Conservation (phyloP, 1,140 invertebrate genomes). For the Drosophila navojoa region DNA sequence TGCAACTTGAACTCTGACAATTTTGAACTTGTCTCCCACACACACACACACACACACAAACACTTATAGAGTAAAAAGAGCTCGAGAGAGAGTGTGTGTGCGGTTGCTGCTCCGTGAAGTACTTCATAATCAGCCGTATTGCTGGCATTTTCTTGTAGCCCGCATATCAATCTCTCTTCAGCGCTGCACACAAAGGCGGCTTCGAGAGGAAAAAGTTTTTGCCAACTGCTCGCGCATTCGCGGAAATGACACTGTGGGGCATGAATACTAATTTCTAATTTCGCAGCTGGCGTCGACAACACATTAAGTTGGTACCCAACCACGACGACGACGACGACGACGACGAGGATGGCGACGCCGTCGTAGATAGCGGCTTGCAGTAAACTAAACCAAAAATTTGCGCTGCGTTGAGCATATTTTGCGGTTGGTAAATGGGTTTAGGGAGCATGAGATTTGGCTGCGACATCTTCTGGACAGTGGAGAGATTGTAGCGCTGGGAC, state of each 20-base stretch:
- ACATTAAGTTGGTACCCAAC: slow-evolving; percentile 61
- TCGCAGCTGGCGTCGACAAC: slow-evolving; percentile 62
- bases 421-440: slow-evolving; percentile 53
- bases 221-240: slow-evolving; percentile 64
- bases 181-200: slow-evolving; percentile 36
- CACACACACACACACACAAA: slow-evolving; percentile 19
- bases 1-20: slow-evolving; percentile 58
- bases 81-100: too few species aligned
- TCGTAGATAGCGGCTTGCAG: slow-evolving; percentile 49
- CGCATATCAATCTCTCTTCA: slow-evolving; percentile 65
- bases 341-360: slow-evolving; percentile 3
- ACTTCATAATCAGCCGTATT: slow-evolving; percentile 66
- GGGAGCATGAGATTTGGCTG: slow-evolving; percentile 27
- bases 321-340: slow-evolving; percentile 10
- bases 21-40: slow-evolving; percentile 61
- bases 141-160: slow-evolving; percentile 49
- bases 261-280: slow-evolving; percentile 82
- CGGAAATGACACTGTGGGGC: slow-evolving; percentile 79
- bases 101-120: slow-evolving; percentile 29
- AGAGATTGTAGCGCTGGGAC: slow-evolving; percentile 12
- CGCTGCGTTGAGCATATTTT: slow-evolving; percentile 68
- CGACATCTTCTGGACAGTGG: slow-evolving; percentile 41
- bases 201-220: slow-evolving; percentile 50
- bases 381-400: slow-evolving; percentile 72
- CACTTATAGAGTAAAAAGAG: background rate